These are phyloP conservation scores for Bradypus variegatus DNA, from an alignment of 2,797 vertebrate genomes.

Conservation along the genomic window DNA sequence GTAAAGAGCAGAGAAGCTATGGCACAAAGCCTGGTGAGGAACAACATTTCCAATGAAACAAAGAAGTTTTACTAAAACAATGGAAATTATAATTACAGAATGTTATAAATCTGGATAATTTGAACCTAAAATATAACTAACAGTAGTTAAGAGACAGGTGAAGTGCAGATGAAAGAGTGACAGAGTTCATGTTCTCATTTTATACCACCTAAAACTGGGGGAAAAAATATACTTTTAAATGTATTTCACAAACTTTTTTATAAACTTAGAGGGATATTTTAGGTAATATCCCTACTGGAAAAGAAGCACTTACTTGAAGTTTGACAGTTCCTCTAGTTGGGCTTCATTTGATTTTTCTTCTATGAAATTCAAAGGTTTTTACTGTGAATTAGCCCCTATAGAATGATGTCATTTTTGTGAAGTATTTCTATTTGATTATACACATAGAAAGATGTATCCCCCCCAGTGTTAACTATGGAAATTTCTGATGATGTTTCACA, in stretches of 20 bases:
- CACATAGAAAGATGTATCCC: background rate
- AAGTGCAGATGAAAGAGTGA: background rate
- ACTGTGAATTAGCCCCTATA: background rate
- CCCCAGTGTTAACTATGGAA: background rate
- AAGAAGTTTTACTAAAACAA: background rate
- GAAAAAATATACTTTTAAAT: background rate
- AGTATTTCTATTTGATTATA: background rate
- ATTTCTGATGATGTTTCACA: background rate
- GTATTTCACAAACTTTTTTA: background rate
- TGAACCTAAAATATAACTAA: background rate
- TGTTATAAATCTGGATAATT: background rate
- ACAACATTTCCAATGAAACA: background rate
- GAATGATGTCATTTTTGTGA: background rate
- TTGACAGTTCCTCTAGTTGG: background rate
- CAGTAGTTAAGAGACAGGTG: background rate
- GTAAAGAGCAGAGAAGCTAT: background rate
- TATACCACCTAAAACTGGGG: background rate
- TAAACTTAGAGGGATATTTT: background rate
- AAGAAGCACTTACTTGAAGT: slow-evolving; percentile 24
- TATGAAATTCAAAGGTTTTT: background rate
- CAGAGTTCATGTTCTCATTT: background rate
- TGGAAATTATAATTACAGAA: background rate
- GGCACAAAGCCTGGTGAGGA: background rate
- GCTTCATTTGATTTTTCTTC: slow-evolving; percentile 30
- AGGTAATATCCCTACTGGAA: background rate